Evolutionary conservation across 2,888 invertebrate genomes (phyloP), one percentile per base, ranked within the genome.

Genomic region (Erynnis tages): DNA sequence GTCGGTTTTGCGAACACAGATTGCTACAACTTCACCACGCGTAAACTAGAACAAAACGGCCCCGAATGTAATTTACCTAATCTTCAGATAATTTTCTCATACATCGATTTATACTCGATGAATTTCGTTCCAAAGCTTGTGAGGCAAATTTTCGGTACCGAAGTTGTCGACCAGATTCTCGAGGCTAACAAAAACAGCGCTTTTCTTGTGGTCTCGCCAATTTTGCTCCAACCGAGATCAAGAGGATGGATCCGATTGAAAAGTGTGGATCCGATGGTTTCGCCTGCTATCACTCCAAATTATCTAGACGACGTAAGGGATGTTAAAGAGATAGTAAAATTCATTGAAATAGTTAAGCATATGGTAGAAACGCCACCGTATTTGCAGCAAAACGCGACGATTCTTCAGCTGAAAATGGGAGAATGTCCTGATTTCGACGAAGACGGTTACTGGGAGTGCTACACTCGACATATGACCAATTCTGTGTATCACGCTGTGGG

Each of bases 391-490:
- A 65, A 72, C 5, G 79, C 75, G 0, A 59, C 62, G 0, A 48
- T 82, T 0, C 35, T 76, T 2, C 59, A 50, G 3, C 37, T 75
- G 25, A 34, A 60, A 2, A 30, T 82, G 2, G 58, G 66, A 3
- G 74, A 60, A 0, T 83, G 84, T 50, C 71, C 74, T 2, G 53
- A 3, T 0, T 55, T 57, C 17, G 54, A 32, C 6, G 38, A 14
- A 1, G 58, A 56, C 5, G 52, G 54, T 0, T 83, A 82, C 65
- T 81, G 79, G 79, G 56, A 55, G n/a, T 83, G 84, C 57, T 82
- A 79, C 63, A 63, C 54, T 43, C 69, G 76, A 7, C 76, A 80
- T 57, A 63, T 82, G 76, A 79, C 82, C 50, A 63, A 61, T 38
- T 54, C 63, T 1, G 55, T 67, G 48, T 73, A 62, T 59, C 83